Evolutionary conservation across 2,797 vertebrate genomes (phyloP), one percentile per base, ranked within the genome.

Genomic region (Poliocrania exsul): DNA sequence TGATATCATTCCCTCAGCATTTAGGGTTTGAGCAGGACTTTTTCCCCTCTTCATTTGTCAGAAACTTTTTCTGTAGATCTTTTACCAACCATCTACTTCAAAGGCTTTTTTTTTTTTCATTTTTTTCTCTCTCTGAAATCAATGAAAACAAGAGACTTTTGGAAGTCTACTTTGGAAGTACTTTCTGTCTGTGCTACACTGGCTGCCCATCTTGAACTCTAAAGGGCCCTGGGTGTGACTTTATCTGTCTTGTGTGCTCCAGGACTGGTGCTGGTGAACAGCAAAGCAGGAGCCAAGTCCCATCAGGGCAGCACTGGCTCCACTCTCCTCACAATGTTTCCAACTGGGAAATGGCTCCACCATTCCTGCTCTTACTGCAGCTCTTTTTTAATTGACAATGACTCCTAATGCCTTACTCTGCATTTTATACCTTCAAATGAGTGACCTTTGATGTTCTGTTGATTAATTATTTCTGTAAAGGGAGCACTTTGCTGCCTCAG

Each of bases 211-310:
- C 42, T 20, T 15, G 26, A 37, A 6, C 28, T 31, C 57, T 0
- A 2, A 50, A 65, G n/a, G 20, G n/a, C n/a, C 38, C 2, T 1
- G 29, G 28, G 6, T 2, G 3, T 12, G 40, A 1, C 13, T 81
- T 33, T 40, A 9, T 18, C n/a, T 40, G 5, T 23, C n/a, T 40
- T 4, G 4, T 5, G 7, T 29, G 82, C 29, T 37, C 38, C 38
- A 2, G 70, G 38, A 64, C 16, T 4, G 74, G 25, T 38, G 67
- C 67, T 33, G 38, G 8, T 24, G 71, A 64, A 11, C 24, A 46
- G 69, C 44, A 11, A 50, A 54, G 28, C 47, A 17, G 47, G 47
- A 44, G 25, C 40, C 3, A 6, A 61, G 56, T 49, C 40, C 38
- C 13, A 2, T n/a, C 5, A 4, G n/a, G 53, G 46, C 46, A 44